phyloP scores from a whole-genome alignment of 1,140 invertebrate species.

The Vanessa atalanta region DNA sequence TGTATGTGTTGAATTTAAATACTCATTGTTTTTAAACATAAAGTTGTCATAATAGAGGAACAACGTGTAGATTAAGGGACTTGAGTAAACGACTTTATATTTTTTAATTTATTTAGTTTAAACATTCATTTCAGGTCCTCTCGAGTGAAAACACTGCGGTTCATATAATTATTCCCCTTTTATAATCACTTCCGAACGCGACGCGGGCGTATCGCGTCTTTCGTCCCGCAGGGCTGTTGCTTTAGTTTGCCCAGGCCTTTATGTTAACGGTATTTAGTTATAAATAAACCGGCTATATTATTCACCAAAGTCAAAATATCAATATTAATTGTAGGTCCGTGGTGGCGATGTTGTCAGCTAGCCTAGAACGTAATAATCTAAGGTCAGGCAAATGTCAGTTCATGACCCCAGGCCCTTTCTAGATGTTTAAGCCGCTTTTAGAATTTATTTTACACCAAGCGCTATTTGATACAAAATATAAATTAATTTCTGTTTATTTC shows the following conservation, averaged over 20 bases:
- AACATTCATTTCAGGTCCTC: too few relatives aligned
- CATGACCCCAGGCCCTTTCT: conserved; percentile 20
- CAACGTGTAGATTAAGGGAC: too few relatives aligned
- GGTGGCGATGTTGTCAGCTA: conserved; percentile 26
- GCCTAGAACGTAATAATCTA: conserved; percentile 23
- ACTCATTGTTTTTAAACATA: too few relatives aligned
- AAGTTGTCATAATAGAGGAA: too few relatives aligned
- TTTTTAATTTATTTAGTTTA: too few relatives aligned
- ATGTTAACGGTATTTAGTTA: neutral
- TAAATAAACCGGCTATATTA: conserved; percentile 11
- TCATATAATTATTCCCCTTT: too few relatives aligned
- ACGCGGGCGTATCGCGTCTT: too few relatives aligned
- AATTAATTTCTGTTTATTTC: neutral
- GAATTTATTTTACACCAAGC: neutral
- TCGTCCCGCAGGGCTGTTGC: too few relatives aligned
- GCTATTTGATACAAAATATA: neutral
- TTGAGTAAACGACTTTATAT: too few relatives aligned
- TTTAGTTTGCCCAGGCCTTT: neutral
- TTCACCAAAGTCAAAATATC: conserved; percentile 18
- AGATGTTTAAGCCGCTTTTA: neutral
- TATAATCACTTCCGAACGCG: too few relatives aligned
- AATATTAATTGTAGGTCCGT: conserved; percentile 21
- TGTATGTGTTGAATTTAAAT: too few relatives aligned
- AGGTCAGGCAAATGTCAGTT: conserved; percentile 34
- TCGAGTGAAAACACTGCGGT: too few relatives aligned